Evolutionary conservation across 2,888 invertebrate genomes (phyloP), one percentile per base, ranked within the genome.

Genomic region (Mechanitis messenoides): DNA sequence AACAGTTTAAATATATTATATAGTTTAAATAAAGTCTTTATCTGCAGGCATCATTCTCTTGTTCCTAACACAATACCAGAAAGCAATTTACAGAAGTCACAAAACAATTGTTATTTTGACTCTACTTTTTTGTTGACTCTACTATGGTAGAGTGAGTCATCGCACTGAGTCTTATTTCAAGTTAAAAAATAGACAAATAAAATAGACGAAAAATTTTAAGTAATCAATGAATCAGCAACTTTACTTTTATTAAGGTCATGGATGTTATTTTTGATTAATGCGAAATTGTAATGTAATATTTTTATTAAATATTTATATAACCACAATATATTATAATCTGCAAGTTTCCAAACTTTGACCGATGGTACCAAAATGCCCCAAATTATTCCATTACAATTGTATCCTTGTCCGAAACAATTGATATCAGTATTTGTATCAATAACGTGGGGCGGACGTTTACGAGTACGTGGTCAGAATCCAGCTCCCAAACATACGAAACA

Each of bases 401-500:
- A 83, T 79, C 76, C 83, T 79, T 86, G 87, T 87, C 85, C 84
- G 77, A 84, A 89, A 87, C 89, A 89, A 89, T 89, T 87, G 88
- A 86, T 88, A 88, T 87, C 83, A 87, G 87, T 87, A 87, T 89
- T 89, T 90, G 89, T 90, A 90, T 88, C 89, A 89, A 89, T 90
- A 88, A 87, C 86, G 83, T 83, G 75, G 77, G 75, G 81, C 83
- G 83, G 87, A 88, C 84, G 81, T 83, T 86, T 85, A 86, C 87
- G 85, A 87, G 85, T 85, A 88, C 89, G 89, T 89, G 89, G 74
- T 67, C 65, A 59, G 88, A 87, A 87, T 89, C 74, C 72, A 82
- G 78, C 76, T 69, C 69, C 74, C 71, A 73, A 69, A 76, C 74
- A 71, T 68, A 73, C 74, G 73, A 71, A 72, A 74, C 77, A 76